Conservation (phyloP, 2,797 vertebrate genomes). For the Gymnoscopelus microlampas region DNA sequence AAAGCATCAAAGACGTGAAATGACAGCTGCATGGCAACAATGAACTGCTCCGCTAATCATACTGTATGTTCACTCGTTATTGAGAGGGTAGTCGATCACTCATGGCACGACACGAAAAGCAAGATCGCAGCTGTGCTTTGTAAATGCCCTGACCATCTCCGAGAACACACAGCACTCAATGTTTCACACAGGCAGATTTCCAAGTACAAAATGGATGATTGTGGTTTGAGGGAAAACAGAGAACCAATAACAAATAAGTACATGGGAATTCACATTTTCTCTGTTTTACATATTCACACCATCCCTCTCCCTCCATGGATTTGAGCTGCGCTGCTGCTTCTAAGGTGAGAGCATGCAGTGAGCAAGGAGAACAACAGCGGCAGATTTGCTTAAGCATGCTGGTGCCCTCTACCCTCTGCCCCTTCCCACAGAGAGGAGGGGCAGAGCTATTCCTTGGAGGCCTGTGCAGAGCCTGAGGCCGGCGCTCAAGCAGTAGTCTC, state of each 20-base stretch:
- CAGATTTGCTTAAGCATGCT: constrained; percentile 84
- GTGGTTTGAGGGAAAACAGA: constrained; percentile 78
- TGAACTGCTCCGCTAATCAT: constrained; percentile 68
- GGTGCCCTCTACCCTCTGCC: constrained; percentile 83
- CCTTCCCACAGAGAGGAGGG: constrained; percentile 74
- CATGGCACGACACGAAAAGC: constrained; percentile 54
- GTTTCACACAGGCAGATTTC: constrained; percentile 73
- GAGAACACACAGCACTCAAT: constrained; percentile 65
- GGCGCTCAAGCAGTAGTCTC: constrained; percentile 80
- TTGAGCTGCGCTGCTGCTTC: constrained; percentile 70
- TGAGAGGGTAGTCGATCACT: constrained; percentile 74
- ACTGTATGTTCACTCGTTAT: constrained; percentile 65
- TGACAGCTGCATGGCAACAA: constrained; percentile 67
- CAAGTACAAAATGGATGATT: constrained; percentile 78
- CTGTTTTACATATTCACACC: constrained; percentile 82
- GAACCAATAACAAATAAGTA: constrained; percentile 79
- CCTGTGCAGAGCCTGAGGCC: constrained; percentile 76
- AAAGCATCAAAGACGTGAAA: constrained; percentile 47
- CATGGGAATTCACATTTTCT: constrained; percentile 80
- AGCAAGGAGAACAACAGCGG: constrained; percentile 75
- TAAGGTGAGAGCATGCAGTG: constrained; percentile 77
- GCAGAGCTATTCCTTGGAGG: constrained; percentile 77
- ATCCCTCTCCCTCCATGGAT: constrained; percentile 43
- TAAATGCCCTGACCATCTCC: constrained; percentile 70
- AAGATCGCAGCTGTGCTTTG: constrained; percentile 73